Base-by-base conservation (phyloP, 2,113 vertebrate genomes). In the Felis chaus region DNA sequence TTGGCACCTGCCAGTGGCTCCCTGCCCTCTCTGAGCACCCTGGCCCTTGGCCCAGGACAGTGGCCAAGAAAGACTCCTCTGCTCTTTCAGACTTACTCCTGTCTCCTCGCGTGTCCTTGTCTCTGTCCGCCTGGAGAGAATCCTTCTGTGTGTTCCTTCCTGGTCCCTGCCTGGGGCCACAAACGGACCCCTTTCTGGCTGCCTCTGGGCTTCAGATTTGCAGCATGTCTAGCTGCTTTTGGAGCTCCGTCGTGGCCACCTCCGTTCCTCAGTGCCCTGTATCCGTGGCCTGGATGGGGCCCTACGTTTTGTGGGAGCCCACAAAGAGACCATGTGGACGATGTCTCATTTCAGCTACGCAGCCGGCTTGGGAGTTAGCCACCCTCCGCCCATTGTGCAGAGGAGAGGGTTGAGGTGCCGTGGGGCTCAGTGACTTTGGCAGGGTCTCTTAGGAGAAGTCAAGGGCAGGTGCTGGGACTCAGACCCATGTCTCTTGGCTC, bases 251-350 rank as follows among this genome's bases (percentile, higher is more conserved):
- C 13, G n/a, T 50, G 4, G 57, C 55, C 25, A 0, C 13, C 53
- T 68, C 71, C 50, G 76, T 57, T 74, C 7, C 89, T 68, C 55
- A 21, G 91, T 5, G 21, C 50, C 74, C 73, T 13, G 31, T 33
- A 27, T 61, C 57, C 33, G 0, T 1, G 50, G 68, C 1, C 0
- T 1, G 8, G 55, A 27, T 1, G 18, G 65, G 73, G 11, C 74
- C 9, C 0, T 5, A 7, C 19, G 1, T 39, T 79, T 31, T 31
- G 45, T 73, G 33, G 57, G 73, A 71, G 27, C 27, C 65, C 39
- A 5, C 74, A 36, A 11, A 36, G 71, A 33, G 33, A 78, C 73
- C 1, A 0, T 1, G 0, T 33, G 33, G 33, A 6, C 16, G 2
- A 1, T 15, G 2, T 71, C 71, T 16, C 29, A 2, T 36, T 41